Conservation (phyloP, 53 echinoderm and acorn worm species). For the Antedon mediterranea region DNA sequence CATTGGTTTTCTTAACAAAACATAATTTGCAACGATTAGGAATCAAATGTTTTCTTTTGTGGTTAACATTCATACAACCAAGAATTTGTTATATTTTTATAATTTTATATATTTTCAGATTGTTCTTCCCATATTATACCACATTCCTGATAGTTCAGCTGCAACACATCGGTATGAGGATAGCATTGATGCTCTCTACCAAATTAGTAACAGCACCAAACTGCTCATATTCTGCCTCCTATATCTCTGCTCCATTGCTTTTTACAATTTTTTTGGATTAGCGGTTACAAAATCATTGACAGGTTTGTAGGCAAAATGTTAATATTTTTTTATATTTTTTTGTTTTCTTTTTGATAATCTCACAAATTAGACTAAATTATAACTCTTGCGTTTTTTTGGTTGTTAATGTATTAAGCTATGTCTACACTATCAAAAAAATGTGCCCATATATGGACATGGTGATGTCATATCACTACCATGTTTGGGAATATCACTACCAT, state of each 20-base stretch:
- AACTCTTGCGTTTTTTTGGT: too few relatives aligned
- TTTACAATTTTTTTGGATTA: conserved; percentile 65
- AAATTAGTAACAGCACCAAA: conserved; percentile 52
- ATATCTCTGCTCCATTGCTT: conserved; percentile 52
- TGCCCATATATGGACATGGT: too few relatives aligned
- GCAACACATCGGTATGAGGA: conserved; percentile 53
- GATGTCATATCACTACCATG: too few relatives aligned
- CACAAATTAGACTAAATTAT: too few relatives aligned
- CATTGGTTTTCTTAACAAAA: too few relatives aligned
- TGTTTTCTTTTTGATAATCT: background rate
- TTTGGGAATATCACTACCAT: too few relatives aligned
- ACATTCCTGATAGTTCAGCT: conserved; percentile 36
- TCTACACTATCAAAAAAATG: too few relatives aligned
- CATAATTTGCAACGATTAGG: too few relatives aligned
- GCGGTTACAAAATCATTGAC: conserved; percentile 69
- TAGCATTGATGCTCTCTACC: conserved; percentile 53
- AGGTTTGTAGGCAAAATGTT: conserved; percentile 15
- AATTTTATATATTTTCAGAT: conserved; percentile 12
- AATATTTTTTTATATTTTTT: background rate
- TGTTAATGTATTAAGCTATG: too few relatives aligned
- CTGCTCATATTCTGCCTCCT: conserved; percentile 49
- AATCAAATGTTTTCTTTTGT: too few relatives aligned
- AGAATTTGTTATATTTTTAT: too few relatives aligned
- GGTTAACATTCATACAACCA: too few relatives aligned
- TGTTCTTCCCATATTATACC: conserved; percentile 45